phyloP scores from a whole-genome alignment of 1,140 invertebrate genomes.

The Condylostylus longicornis region DNA sequence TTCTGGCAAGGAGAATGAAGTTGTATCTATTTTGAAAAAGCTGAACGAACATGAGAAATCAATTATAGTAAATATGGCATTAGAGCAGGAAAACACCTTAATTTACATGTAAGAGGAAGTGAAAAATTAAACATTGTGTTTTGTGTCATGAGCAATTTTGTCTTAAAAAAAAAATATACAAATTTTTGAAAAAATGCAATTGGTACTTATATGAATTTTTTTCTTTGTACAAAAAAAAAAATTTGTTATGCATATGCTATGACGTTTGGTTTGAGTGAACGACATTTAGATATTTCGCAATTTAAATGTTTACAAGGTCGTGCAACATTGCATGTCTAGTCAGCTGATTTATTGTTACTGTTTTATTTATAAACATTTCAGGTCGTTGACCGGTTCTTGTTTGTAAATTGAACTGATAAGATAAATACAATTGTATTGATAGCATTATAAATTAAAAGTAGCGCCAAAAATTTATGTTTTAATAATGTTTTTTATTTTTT shows the following conservation, averaged over 20 bases:
- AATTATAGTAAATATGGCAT: slow-evolving; percentile 68
- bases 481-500: neutral
- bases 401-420: too few relatives aligned
- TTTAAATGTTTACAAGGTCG: too few relatives aligned
- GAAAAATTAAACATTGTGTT: neutral
- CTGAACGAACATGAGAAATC: slow-evolving; percentile 49
- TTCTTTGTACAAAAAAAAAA: neutral
- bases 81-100: slow-evolving; percentile 69
- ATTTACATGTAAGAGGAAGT: slow-evolving; percentile 56
- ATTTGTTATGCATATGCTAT: too few relatives aligned
- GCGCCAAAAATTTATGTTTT: neutral
- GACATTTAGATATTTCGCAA: too few relatives aligned
- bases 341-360: too few relatives aligned
- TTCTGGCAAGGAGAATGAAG: slow-evolving; percentile 46
- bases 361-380: neutral
- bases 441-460: neutral
- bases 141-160: too few relatives aligned
- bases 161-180: too few relatives aligned
- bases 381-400: too few relatives aligned
- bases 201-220: neutral
- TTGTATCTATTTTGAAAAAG: slow-evolving; percentile 47
- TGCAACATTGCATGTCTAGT: too few relatives aligned
- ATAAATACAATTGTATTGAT: neutral
- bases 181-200: neutral
- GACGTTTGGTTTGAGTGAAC: too few relatives aligned